Percentiles rank a stretch among this genome's conserved stretches.
Conservation (phyloP, 2,888 invertebrate species). For the Digitonthophagus gazella region DNA sequence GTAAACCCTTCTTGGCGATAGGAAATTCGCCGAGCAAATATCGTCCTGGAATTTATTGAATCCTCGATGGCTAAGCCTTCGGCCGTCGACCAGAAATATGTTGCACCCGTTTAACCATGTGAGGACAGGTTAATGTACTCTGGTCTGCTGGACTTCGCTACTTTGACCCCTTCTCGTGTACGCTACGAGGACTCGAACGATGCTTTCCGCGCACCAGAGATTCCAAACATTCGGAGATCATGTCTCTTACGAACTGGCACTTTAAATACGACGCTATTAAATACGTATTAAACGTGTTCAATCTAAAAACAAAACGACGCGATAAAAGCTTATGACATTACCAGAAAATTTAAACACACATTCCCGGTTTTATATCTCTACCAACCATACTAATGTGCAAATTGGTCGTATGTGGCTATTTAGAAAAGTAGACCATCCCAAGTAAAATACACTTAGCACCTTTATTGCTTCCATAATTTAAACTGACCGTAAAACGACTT, state of each 20-base stretch:
- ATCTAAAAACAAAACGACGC: not conserved
- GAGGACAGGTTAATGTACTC: constrained; percentile 40
- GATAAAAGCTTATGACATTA: not conserved
- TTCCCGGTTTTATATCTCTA: not conserved
- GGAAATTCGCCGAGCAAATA: constrained; percentile 17
- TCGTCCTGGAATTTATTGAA: constrained; percentile 28
- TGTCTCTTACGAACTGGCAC: no score
- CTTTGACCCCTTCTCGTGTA: constrained; percentile 34
- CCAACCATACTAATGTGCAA: not conserved
- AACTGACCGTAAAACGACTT: not conserved
- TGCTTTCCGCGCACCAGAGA: not conserved
- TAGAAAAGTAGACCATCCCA: not conserved
- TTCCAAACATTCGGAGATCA: not conserved
- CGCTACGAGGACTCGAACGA: not conserved
- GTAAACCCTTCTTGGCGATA: not conserved
- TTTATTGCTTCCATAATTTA: not conserved
- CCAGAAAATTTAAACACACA: not conserved
- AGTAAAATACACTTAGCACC: not conserved
- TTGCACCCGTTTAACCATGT: constrained; percentile 39
- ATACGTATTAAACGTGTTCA: not conserved
- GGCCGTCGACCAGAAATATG: constrained; percentile 37
- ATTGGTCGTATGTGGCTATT: not conserved
- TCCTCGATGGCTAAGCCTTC: not conserved
- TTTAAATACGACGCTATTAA: no score
- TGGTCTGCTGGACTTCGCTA: constrained; percentile 26